Evolutionary conservation across 2,888 invertebrate genomes (phyloP), one percentile per base, ranked within the genome.

Genomic region (Parnassius glacialis): DNA sequence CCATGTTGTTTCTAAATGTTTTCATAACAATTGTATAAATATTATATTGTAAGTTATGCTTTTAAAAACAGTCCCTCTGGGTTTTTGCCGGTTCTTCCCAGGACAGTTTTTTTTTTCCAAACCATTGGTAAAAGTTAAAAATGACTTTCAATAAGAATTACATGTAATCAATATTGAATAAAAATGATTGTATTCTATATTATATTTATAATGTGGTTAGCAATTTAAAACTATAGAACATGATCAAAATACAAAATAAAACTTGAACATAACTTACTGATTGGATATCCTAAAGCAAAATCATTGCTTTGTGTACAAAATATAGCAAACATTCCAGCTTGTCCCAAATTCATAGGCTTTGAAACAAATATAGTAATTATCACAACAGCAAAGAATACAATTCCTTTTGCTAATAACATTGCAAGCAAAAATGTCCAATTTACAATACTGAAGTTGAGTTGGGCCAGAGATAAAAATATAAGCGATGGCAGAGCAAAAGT

Each of bases 271-370:
- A 69, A 87, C 90, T 94, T 92, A 97, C 98, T 95, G 72, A 98
- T 97, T 9, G 99, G 98, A 88, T 96, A 98, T 66, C 98, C 98
- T 72, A 99, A 94, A 20, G 99, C 98, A 90, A 99, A 98, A 86
- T 99, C 99, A 92, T 99, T 99, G 81, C 98, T 98, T 82, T 98
- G 98, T 0, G 98, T 98, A 73, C 97, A 96, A 84, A 98, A 98
- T 76, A 99, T 98, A 16, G 97, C 97, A 92, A 97, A 96, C 64
- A 99, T 93, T 12, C 98, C 98, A 52, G 97, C 97, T 75, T 95
- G 94, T 3, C 97, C 97, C 68, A 95, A 93, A 84, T 97, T 95
- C 16, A 95, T 80, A 9, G 97, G 97, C 77, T 96, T 93, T n/a
- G 94, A 94, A 51, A 97, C 94, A 52, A 98, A 81, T 65, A 97